Percentiles rank a stretch among this genome's conserved stretches.
phyloP scores from a whole-genome alignment of 2,888 invertebrate species.

The Dicyrtomina minuta region DNA sequence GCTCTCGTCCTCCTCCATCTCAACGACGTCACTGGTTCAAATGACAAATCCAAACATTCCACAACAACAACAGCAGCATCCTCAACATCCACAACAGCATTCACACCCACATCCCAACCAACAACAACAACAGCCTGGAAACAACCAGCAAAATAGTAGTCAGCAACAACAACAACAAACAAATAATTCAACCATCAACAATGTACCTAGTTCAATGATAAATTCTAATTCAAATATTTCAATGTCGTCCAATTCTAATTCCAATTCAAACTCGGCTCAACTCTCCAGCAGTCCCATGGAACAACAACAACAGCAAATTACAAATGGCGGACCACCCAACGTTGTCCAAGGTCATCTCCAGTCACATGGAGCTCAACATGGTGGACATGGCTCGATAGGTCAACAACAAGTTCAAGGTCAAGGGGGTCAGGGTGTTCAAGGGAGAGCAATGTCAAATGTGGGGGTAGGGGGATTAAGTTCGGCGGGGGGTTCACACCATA shows the following conservation, averaged over 20 bases:
- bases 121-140: background rate
- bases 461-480: background rate
- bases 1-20: slow-evolving; percentile 45
- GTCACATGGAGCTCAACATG: slow-evolving; percentile 37
- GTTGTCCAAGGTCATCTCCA: slow-evolving; percentile 32
- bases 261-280: background rate
- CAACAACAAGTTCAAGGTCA: background rate
- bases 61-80: background rate
- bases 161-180: background rate
- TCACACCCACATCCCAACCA: background rate
- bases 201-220: slow-evolving; percentile 15
- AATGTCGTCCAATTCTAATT: slow-evolving; percentile 3
- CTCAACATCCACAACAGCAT: no score
- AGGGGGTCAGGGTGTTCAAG: background rate
- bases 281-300: background rate
- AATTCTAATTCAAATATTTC: slow-evolving; percentile 10
- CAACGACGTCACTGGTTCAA: slow-evolving; percentile 39
- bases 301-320: slow-evolving; percentile 3
- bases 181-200: background rate
- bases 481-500: background rate
- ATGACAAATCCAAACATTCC: slow-evolving; percentile 36
- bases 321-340: slow-evolving; percentile 21
- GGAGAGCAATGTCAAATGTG: no score
- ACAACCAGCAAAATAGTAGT: background rate
- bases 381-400: slow-evolving; percentile 27